Percentiles rank a stretch among this genome's conserved stretches.
These are phyloP conservation scores for Portunus trituberculatus DNA, from an alignment of 1,140 invertebrate genomes.

Conservation along the genomic window DNA sequence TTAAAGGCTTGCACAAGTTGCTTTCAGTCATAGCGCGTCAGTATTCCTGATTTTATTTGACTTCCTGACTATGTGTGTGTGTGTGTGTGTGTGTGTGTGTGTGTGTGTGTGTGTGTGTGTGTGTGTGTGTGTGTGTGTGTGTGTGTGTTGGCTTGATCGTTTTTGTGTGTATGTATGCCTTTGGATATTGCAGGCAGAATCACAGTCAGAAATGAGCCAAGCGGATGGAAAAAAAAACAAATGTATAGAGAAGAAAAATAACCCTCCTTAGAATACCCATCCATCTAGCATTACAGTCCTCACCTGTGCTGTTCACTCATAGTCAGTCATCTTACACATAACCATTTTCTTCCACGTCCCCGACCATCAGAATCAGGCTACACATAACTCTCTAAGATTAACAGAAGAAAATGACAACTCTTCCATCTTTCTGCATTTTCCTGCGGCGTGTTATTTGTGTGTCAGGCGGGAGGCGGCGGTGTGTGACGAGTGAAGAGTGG, in stretches of 20 bases:
- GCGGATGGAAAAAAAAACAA: background rate
- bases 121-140: slow-evolving; percentile 43
- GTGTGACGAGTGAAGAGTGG: background rate
- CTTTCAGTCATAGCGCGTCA: too few relatives aligned
- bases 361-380: too few relatives aligned
- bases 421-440: background rate
- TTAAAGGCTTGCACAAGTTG: too few relatives aligned
- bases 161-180: too few relatives aligned
- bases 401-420: background rate
- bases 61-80: slow-evolving; percentile 43
- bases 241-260: background rate
- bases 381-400: background rate
- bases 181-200: too few relatives aligned
- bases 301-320: background rate
- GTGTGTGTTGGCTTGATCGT: background rate
- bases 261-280: too few relatives aligned
- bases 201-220: background rate
- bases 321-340: background rate
- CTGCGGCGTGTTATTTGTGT: background rate
- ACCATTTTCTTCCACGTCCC: background rate
- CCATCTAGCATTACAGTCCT: too few relatives aligned
- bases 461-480: background rate
- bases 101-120: slow-evolving; percentile 54
- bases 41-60: too few relatives aligned
- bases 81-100: slow-evolving; percentile 48